Percentiles rank a stretch among this genome's conserved stretches.
These are phyloP conservation scores for Anabas testudineus DNA, from an alignment of 2,797 vertebrate genomes.

Conservation along the genomic window DNA sequence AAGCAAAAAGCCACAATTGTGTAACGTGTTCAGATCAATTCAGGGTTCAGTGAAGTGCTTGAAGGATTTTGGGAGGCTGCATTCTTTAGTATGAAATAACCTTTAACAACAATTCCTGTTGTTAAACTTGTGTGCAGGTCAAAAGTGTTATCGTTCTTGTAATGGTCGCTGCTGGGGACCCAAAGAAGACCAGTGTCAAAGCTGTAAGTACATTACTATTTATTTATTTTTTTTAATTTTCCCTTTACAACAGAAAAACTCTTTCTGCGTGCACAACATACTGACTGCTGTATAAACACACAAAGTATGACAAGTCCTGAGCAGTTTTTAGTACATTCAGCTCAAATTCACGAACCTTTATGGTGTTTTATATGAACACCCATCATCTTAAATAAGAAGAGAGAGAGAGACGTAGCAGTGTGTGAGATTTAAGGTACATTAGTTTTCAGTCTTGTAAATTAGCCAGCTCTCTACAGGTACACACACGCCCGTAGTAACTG, in stretches of 20 bases:
- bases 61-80: conserved; percentile 5
- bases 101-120: conserved; percentile 26
- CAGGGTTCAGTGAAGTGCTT: conserved; percentile 9
- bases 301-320: too few species aligned
- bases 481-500: background rate
- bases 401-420: background rate
- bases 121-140: conserved; percentile 84
- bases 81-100: conserved; percentile 11
- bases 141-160: conserved; percentile 93
- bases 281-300: too few species aligned
- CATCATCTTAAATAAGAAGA: too few species aligned
- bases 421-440: background rate
- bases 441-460: background rate
- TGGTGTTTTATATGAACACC: too few species aligned
- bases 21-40: conserved; percentile 6
- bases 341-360: too few species aligned
- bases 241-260: too few species aligned
- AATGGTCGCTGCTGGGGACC: conserved; percentile 97
- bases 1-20: background rate
- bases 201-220: conserved; percentile 86
- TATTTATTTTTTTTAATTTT: too few species aligned
- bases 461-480: background rate
- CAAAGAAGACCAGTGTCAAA: conserved; percentile 93
- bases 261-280: too few species aligned
- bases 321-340: too few species aligned